Percentiles rank a stretch among this genome's conserved stretches.
phyloP scores from a whole-genome alignment of 2,888 invertebrate genomes.

The Xestia xanthographa region DNA sequence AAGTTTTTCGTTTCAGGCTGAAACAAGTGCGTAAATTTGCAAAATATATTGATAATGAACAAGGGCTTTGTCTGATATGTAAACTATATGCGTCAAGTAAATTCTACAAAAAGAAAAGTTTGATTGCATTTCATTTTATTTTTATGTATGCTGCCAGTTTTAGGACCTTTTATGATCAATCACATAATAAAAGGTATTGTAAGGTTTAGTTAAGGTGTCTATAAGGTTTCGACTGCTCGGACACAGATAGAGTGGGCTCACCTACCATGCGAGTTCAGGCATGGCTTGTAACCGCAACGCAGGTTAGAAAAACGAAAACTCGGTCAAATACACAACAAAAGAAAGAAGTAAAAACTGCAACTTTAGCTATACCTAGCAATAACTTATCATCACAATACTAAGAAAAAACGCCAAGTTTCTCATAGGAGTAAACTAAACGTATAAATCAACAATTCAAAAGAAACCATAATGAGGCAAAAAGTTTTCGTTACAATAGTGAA shows the following conservation, averaged over 20 bases:
- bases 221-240: no score
- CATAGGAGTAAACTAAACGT: constrained; percentile 45
- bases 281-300: neutral
- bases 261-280: no score
- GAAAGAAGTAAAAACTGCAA: constrained; percentile 3
- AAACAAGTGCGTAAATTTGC: neutral
- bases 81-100: neutral
- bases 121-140: no score
- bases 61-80: neutral
- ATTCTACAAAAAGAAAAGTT: no score
- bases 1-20: neutral
- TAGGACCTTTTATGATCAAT: no score
- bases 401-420: constrained; percentile 20
- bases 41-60: neutral
- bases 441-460: constrained; percentile 61
- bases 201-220: no score
- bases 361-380: neutral
- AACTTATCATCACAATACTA: constrained; percentile 22
- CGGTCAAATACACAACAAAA: neutral
- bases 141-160: no score
- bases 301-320: neutral
- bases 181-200: no score
- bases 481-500: constrained; percentile 47
- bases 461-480: constrained; percentile 53
- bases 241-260: no score